Percentiles rank a stretch among this genome's conserved stretches.
These are phyloP conservation scores for Micromesistius poutassou DNA, from an alignment of 2,797 vertebrate genomes.

Conservation along the genomic window DNA sequence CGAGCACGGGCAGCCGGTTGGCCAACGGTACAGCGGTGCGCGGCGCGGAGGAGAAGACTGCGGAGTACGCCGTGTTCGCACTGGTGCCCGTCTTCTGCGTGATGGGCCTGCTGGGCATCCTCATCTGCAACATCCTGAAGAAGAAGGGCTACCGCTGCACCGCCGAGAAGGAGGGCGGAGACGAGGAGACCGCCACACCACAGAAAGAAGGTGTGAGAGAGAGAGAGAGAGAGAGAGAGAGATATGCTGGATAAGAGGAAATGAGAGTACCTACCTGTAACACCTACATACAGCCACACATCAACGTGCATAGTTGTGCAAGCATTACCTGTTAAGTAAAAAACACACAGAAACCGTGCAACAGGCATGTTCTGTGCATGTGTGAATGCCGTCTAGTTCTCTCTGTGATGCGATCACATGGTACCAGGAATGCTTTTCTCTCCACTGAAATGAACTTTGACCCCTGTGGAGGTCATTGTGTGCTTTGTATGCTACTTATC, in stretches of 20 bases:
- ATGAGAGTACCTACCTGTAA: neutral
- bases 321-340: neutral
- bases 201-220: conserved; percentile 80
- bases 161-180: conserved; percentile 78
- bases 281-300: neutral
- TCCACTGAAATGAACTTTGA: neutral
- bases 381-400: neutral
- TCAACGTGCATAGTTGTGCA: neutral
- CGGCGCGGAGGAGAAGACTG: conserved; percentile 75
- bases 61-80: conserved; percentile 86
- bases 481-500: neutral
- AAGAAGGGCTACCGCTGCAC: conserved; percentile 91
- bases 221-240: neutral
- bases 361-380: neutral
- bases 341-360: neutral
- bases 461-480: neutral
- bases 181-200: conserved; percentile 66
- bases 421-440: neutral
- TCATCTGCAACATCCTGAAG: conserved; percentile 94
- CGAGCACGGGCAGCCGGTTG: conserved; percentile 29
- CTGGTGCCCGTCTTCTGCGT: conserved; percentile 92
- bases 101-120: conserved; percentile 90
- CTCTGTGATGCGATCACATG: conserved; percentile 1
- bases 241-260: neutral
- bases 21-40: conserved; percentile 75